A percentile compares a stretch with the other conserved stretches of the same genome.
Conservation (phyloP, 1,140 invertebrate species). For the Zaprionus nigranus region DNA sequence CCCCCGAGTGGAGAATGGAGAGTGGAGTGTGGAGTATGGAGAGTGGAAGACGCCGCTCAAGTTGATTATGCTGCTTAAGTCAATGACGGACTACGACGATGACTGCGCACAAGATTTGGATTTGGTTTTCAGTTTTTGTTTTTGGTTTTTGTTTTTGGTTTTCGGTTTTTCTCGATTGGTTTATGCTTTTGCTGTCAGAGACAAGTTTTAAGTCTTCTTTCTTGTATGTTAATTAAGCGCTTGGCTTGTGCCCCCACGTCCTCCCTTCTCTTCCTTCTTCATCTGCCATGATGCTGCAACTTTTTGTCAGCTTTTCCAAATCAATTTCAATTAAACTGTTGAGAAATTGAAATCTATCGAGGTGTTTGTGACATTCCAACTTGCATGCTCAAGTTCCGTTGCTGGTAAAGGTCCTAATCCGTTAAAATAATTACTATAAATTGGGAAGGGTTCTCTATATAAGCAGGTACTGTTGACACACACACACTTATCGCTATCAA, state of each 20-base stretch:
- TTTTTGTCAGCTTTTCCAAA: slow-evolving; percentile 41
- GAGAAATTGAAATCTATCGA: slow-evolving; percentile 24
- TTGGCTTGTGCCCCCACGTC: not conserved
- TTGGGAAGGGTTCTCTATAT: too few species aligned
- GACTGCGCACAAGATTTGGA: slow-evolving; percentile 75
- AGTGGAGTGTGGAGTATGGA: not conserved
- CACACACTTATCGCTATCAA: not conserved
- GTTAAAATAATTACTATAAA: slow-evolving; percentile 2
- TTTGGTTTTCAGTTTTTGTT: slow-evolving; percentile 53
- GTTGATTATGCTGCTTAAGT: slow-evolving; percentile 82
- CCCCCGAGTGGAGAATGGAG: not conserved
- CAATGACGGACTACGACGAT: slow-evolving; percentile 66
- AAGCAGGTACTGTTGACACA: not conserved
- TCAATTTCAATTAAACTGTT: slow-evolving; percentile 51
- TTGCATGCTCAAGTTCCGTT: not conserved
- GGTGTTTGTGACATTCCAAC: not conserved
- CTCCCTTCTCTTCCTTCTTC: not conserved
- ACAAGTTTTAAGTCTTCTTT: slow-evolving; percentile 73
- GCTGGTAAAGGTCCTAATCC: not conserved
- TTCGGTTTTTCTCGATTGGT: slow-evolving; percentile 22
- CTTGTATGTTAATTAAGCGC: slow-evolving; percentile 80
- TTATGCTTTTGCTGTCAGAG: slow-evolving; percentile 61
- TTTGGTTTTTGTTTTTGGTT: slow-evolving; percentile 44
- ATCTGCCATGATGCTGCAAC: slow-evolving; percentile 54
- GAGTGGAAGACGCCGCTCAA: slow-evolving; percentile 51